These are phyloP conservation scores for Megaleporinus macrocephalus DNA, from an alignment of 2,113 vertebrate species.

Conservation along the genomic window DNA sequence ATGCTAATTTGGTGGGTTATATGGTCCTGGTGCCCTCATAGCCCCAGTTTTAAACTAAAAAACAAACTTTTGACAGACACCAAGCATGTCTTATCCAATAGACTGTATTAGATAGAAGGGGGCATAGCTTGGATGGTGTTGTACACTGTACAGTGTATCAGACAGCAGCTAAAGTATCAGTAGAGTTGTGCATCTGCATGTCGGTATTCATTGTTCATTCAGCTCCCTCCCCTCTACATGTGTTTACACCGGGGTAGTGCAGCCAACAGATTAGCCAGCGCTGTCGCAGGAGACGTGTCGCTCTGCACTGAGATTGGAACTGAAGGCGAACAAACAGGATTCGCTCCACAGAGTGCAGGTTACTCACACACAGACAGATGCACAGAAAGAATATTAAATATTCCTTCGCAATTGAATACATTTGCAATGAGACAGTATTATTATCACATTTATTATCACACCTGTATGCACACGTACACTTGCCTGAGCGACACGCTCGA, in stretches of 20 bases:
- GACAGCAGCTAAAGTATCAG: neutral
- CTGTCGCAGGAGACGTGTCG: conserved; percentile 3
- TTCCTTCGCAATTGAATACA: conserved; percentile 1
- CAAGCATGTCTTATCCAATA: too few relatives aligned
- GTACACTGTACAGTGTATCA: neutral
- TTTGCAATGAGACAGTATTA: neutral
- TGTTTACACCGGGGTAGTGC: conserved; percentile 35
- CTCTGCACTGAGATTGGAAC: conserved; percentile 23
- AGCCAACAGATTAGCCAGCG: conserved; percentile 31
- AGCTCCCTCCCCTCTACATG: conserved; percentile 9
- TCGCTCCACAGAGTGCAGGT: conserved; percentile 15
- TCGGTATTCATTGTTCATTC: conserved; percentile 31
- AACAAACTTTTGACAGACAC: too few relatives aligned
- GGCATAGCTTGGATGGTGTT: too few relatives aligned
- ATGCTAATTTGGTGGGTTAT: too few relatives aligned
- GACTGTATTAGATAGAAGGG: too few relatives aligned
- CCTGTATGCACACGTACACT: neutral
- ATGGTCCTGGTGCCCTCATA: too few relatives aligned
- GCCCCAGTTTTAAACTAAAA: too few relatives aligned
- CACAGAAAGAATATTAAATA: conserved; percentile 13
- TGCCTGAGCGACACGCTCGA: neutral
- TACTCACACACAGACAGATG: neutral
- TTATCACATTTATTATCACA: neutral
- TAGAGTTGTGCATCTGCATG: neutral
- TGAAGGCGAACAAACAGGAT: conserved; percentile 38